Evolutionary conservation across 2,797 vertebrate species (phyloP), one percentile per base, ranked within the genome.

Genomic region (Melanotaenia parkinsoni): DNA sequence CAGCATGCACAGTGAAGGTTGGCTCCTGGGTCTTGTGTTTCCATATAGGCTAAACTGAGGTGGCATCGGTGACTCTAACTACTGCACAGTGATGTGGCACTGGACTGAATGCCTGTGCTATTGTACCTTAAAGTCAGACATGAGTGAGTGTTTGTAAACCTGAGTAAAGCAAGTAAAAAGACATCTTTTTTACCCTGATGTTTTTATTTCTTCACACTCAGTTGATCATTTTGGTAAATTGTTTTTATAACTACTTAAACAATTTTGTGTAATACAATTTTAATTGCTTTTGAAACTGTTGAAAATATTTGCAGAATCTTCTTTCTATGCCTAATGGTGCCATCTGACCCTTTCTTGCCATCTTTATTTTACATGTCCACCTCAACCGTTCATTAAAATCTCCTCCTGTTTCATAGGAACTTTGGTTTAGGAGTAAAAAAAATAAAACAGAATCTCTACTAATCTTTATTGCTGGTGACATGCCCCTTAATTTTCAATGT

Each of bases 401-500:
- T 74, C 22, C 53, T 71, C 37, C 58, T 71, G 9, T 67, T 69
- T 71, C 58, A 51, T 32, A 18, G 0, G 24, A 82, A 72, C 67
- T 76, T 57, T 63, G 58, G 22, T 33, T 81, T 57, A 37, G 11
- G 16, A 54, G 33, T 62, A 35, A 59, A 79, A 54, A 65, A 10
- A 10, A 40, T 4, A 40, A 3, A 40, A 40, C 1, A 30, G 30
- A 78, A 65, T 80, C 38, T 80, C 60, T 28, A 69, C 83, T 54
- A 70, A 77, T 67, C 51, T 76, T 54, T 37, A 28, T 63, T 59
- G 62, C 58, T 53, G 59, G 69, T 60, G 77, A 70, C 64, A 59
- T 11, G 18, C 60, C 74, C 72, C 77, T 86, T 77, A 33, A 79
- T 74, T 86, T 82, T 70, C 37, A 58, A 70, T 76, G 43, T 54